phyloP scores from a whole-genome alignment of 2,797 vertebrate species.

The Emydoidea blandingii region DNA sequence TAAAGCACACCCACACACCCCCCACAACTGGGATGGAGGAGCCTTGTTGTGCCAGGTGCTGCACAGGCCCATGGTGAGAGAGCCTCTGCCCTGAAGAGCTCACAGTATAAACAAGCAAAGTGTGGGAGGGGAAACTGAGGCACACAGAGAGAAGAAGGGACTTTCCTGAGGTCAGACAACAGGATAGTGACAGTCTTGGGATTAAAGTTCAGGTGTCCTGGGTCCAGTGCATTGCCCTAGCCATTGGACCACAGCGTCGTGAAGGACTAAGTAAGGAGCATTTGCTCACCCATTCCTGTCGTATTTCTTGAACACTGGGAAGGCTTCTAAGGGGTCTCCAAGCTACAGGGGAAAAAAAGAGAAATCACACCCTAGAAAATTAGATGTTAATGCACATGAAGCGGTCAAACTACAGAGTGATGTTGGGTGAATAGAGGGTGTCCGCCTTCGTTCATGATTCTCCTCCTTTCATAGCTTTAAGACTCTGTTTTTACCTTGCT shows the following conservation, averaged over 20 bases:
- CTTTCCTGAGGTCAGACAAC: background rate
- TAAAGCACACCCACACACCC: background rate
- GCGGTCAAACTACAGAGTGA: background rate
- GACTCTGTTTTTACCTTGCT: background rate
- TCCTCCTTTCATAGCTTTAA: background rate
- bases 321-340: constrained; percentile 91
- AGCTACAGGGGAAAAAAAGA: constrained; percentile 80
- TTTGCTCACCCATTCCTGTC: constrained; percentile 93
- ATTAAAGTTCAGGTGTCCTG: background rate
- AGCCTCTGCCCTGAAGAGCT: background rate
- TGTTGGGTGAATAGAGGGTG: background rate
- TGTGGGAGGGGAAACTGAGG: background rate
- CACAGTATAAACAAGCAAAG: background rate
- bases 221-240: background rate
- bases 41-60: background rate
- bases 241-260: background rate
- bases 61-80: background rate
- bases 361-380: background rate
- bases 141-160: background rate
- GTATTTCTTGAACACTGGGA: constrained; percentile 96
- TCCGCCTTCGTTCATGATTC: background rate
- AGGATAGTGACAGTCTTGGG: background rate
- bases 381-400: background rate
- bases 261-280: background rate
- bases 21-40: background rate